Evolutionary conservation across 37 sponge, comb jelly and placozoan genomes (phyloP).

Genomic region (Oopsacas minuta): DNA sequence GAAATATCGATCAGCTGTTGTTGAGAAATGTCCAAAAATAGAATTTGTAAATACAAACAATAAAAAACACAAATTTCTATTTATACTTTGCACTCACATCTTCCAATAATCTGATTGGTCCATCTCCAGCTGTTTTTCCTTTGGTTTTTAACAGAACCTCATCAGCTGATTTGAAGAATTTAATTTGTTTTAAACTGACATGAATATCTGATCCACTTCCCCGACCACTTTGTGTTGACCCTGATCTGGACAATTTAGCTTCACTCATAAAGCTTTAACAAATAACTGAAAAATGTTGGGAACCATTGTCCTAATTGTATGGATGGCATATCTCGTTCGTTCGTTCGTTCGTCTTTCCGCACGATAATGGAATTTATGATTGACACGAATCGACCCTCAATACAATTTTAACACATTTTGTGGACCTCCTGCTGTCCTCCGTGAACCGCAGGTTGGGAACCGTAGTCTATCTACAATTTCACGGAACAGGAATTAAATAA

Average conservation of each 20-base stretch:
- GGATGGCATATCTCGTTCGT: no score
- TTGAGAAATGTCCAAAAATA: background rate
- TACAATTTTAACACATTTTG: no score
- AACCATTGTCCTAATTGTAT: no score
- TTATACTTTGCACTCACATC: background rate
- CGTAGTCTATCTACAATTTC: no score
- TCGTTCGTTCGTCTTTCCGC: no score
- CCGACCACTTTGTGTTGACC: background rate
- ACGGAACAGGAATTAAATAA: no score
- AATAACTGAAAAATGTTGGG: no score
- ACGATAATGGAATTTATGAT: no score
- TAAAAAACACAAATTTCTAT: background rate
- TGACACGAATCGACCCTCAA: no score
- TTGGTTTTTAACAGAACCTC: background rate
- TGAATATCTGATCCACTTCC: background rate
- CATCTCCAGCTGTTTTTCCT: background rate
- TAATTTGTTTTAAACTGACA: background rate
- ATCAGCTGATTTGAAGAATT: background rate
- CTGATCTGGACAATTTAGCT: background rate
- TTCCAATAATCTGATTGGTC: background rate
- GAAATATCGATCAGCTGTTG: conserved; percentile 16
- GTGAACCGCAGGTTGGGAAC: no score
- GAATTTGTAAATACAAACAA: background rate
- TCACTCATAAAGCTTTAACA: background rate
- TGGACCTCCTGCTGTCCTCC: no score